These are phyloP conservation scores for Argyrosomus regius DNA, from an alignment of 2,797 vertebrate genomes.

Conservation along the genomic window DNA sequence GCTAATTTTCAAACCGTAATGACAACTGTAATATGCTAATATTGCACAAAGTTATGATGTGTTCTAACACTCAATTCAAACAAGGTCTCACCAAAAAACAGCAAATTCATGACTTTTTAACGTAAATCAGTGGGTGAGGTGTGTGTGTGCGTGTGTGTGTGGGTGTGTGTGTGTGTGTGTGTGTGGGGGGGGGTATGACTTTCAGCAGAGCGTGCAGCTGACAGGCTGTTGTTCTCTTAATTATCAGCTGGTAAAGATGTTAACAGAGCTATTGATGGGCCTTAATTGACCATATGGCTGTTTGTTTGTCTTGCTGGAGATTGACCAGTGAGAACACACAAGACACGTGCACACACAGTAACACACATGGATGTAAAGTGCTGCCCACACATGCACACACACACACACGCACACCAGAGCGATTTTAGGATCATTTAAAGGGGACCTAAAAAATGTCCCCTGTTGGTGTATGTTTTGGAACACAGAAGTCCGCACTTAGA, in stretches of 20 bases:
- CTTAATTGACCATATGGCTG: constrained; percentile 85
- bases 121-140: constrained; percentile 34
- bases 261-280: constrained; percentile 81
- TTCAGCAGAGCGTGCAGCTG: constrained; percentile 57
- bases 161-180: background rate
- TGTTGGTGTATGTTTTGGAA: too few relatives aligned
- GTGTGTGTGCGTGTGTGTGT: background rate
- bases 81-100: background rate
- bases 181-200: constrained; percentile 39
- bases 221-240: constrained; percentile 77
- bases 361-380: constrained; percentile 39
- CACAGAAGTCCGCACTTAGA: too few relatives aligned
- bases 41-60: background rate
- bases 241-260: constrained; percentile 78
- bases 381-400: constrained; percentile 17
- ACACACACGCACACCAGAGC: background rate
- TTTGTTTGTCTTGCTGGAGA: constrained; percentile 73
- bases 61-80: constrained; percentile 2
- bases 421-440: too few relatives aligned
- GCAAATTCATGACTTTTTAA: constrained; percentile 15
- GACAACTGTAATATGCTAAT: background rate
- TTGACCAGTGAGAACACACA: constrained; percentile 61
- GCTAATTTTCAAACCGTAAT: background rate
- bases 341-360: constrained; percentile 28
- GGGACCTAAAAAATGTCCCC: too few relatives aligned